These are phyloP conservation scores for Apamea anceps DNA, from an alignment of 2,888 invertebrate genomes.

Conservation along the genomic window DNA sequence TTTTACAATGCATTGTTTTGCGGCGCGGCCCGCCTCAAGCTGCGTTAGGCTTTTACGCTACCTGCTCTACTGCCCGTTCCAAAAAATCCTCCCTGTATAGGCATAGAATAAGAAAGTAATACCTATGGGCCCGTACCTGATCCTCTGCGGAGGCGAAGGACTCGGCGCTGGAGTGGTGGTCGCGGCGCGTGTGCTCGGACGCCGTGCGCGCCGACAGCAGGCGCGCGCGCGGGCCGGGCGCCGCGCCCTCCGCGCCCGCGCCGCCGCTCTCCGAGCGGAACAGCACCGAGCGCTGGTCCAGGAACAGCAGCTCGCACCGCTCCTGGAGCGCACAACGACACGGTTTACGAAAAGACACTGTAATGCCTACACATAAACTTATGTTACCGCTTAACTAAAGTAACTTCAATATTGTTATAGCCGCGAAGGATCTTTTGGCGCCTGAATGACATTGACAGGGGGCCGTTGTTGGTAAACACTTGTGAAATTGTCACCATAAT, in stretches of 20 bases:
- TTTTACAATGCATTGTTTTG: neutral
- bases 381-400: neutral
- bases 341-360: too few species aligned
- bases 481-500: neutral
- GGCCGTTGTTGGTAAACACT: neutral
- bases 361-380: neutral
- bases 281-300: slow-evolving; percentile 96
- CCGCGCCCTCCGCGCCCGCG: slow-evolving; percentile 72
- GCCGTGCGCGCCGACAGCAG: slow-evolving; percentile 86
- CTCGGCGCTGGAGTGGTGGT: slow-evolving; percentile 96
- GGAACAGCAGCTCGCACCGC: slow-evolving; percentile 96
- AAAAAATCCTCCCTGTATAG: neutral
- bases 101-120: neutral
- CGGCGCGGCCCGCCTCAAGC: neutral
- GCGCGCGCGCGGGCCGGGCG: slow-evolving; percentile 78
- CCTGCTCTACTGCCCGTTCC: neutral
- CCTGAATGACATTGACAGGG: neutral
- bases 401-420: neutral
- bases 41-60: too few species aligned
- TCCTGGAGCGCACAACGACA: slow-evolving; percentile 90
- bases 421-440: neutral
- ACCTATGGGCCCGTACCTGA: slow-evolving; percentile 88
- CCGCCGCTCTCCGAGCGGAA: slow-evolving; percentile 94
- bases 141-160: slow-evolving; percentile 99
- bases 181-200: slow-evolving; percentile 85